Evolutionary conservation across 1,140 invertebrate species (phyloP), one percentile per base, ranked within the genome.

Genomic region (Meloidogyne floridensis): DNA sequence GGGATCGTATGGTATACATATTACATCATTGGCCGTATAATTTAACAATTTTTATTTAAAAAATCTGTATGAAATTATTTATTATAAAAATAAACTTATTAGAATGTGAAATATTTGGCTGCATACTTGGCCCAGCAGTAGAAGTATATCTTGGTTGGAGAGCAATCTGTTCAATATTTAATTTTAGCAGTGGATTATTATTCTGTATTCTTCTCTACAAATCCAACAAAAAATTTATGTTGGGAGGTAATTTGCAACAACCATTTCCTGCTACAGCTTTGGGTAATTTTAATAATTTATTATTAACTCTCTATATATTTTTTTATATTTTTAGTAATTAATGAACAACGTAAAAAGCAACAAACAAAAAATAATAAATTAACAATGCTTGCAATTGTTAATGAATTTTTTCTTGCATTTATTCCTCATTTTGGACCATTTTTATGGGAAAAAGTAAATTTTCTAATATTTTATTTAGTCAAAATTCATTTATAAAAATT

Each of bases 401-500:
- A 72, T 53, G 77, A 79, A 71, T 79, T 79, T 18, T 79, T 79
- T 15, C 77, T 79, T 51, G 77, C 65, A 47, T 79, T 79, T 47
- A 54, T 79, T 69, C 77, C 77, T 8, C 77, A 79, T 72, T 71
- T 79, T 71, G 77, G 77, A 11, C 77, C 77, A 11, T 79, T 79
- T 72, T 53, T 79, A 10, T 79, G 77, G 77, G 77, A 79, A 79
- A 71, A 79, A 51, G 77, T 79, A 20, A 13, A 47, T 59, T 78
- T 78, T 32, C 10, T 69, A 9, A 18, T 32, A 32, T 32, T 32
- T 32, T 32, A 2, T n/a, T 47, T 32, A 4, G 20, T 43, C 0
- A 32, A 32, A 18, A 47, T 32, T 15, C 53, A 0, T n/a, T 77
- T 47, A 6, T 77, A 13, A 72, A 72, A 5, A n/a, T 79, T 43